A percentile compares a stretch with the other conserved stretches of the same genome.
These are phyloP conservation scores for Epinephelus awoara DNA, from an alignment of 2,797 vertebrate species.

Conservation along the genomic window DNA sequence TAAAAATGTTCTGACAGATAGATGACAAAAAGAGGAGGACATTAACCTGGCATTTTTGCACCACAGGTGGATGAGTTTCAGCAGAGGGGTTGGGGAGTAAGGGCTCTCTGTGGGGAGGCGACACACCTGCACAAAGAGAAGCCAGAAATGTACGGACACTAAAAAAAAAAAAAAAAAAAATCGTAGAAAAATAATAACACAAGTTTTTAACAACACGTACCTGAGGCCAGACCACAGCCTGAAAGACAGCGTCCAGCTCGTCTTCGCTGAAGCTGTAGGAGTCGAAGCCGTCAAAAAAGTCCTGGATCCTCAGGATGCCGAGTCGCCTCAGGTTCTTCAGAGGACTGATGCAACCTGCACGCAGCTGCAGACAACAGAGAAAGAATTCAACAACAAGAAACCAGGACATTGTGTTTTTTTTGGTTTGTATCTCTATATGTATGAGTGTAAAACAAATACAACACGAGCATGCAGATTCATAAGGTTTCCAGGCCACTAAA, in stretches of 20 bases:
- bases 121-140: constrained; percentile 84
- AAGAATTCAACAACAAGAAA: background rate
- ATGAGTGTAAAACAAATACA: background rate
- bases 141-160: background rate
- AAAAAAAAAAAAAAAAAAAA: fast-evolving
- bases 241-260: constrained; percentile 93
- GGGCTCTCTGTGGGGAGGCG: constrained; percentile 93
- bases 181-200: background rate
- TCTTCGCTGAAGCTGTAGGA: constrained; percentile 89
- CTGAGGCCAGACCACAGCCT: constrained; percentile 95
- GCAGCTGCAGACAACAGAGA: constrained; percentile 83
- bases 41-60: constrained; percentile 92
- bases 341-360: constrained; percentile 90
- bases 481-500: no score
- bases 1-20: background rate
- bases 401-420: background rate
- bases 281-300: constrained; percentile 93
- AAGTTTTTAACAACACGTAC: constrained; percentile 69
- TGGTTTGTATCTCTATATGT: background rate
- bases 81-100: constrained; percentile 93
- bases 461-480: no score
- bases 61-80: constrained; percentile 95
- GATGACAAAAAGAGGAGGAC: background rate
- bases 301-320: constrained; percentile 90
- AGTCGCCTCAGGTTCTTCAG: constrained; percentile 95